Evolutionary conservation across 2,888 invertebrate genomes (phyloP).

Genomic region (Trisateles emortualis): DNA sequence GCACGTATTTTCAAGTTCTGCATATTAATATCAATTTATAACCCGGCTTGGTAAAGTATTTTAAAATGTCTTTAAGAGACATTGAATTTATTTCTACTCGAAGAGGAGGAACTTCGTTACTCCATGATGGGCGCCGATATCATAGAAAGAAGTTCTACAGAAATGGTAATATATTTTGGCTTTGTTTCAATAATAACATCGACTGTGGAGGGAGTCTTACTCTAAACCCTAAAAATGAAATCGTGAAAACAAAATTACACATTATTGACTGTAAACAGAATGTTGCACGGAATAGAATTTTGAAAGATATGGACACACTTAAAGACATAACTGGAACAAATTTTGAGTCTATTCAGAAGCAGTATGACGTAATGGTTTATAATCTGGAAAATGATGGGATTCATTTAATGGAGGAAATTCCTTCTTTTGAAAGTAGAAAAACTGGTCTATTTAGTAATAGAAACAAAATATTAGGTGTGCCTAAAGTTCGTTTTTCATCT

Average conservation of each 20-base stretch:
- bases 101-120: neutral
- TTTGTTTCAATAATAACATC: neutral
- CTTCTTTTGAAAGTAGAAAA: too few relatives aligned
- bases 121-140: neutral
- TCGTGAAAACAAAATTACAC: neutral
- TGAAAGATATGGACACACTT: neutral
- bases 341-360: too few relatives aligned
- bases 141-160: neutral
- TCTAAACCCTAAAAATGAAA: neutral
- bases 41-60: too few relatives aligned
- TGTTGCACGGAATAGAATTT: neutral
- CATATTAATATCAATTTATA: too few relatives aligned
- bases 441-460: neutral
- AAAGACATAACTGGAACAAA: too few relatives aligned
- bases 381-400: neutral
- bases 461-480: neutral
- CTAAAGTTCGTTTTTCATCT: neutral
- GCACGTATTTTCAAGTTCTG: too few relatives aligned
- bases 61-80: too few relatives aligned
- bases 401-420: neutral
- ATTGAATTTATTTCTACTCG: too few relatives aligned
- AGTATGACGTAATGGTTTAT: too few relatives aligned
- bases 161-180: neutral
- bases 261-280: neutral
- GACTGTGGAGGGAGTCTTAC: too few relatives aligned